Percentiles rank a stretch among this genome's conserved stretches.
Conservation (phyloP, 2,113 vertebrate species). For the Forbesichthys papilliferus region DNA sequence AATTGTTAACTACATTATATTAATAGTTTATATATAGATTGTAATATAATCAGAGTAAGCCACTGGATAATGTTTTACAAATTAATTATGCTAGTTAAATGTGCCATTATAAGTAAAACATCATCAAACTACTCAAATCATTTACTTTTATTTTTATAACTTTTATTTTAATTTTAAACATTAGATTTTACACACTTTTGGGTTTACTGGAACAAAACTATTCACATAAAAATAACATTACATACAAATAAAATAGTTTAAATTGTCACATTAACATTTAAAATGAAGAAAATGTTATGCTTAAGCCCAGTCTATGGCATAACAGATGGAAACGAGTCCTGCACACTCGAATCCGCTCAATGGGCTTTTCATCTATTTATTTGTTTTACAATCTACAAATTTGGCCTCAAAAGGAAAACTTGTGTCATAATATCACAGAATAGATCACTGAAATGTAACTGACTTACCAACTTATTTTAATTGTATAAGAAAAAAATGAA, state of each 20-base stretch:
- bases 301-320: constrained; percentile 31
- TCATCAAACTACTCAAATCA: constrained; percentile 30
- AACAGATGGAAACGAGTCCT: constrained; percentile 37
- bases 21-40: no score
- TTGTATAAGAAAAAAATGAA: constrained; percentile 43
- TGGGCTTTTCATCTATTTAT: constrained; percentile 19
- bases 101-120: not conserved
- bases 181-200: constrained; percentile 72
- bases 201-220: constrained; percentile 74
- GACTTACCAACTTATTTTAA: constrained; percentile 46
- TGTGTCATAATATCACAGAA: constrained; percentile 35
- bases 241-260: constrained; percentile 64
- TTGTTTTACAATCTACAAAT: constrained; percentile 37
- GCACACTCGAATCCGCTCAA: constrained; percentile 12
- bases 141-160: constrained; percentile 42
- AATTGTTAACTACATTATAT: no score
- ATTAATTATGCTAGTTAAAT: not conserved
- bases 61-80: not conserved
- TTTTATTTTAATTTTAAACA: constrained; percentile 74
- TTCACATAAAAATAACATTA: constrained; percentile 67
- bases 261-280: constrained; percentile 49
- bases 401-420: constrained; percentile 45
- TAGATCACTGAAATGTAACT: constrained; percentile 27
- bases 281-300: constrained; percentile 37
- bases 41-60: no score